Evolutionary conservation across 2,797 vertebrate genomes (phyloP).

Genomic region (Ficedula albicollis): DNA sequence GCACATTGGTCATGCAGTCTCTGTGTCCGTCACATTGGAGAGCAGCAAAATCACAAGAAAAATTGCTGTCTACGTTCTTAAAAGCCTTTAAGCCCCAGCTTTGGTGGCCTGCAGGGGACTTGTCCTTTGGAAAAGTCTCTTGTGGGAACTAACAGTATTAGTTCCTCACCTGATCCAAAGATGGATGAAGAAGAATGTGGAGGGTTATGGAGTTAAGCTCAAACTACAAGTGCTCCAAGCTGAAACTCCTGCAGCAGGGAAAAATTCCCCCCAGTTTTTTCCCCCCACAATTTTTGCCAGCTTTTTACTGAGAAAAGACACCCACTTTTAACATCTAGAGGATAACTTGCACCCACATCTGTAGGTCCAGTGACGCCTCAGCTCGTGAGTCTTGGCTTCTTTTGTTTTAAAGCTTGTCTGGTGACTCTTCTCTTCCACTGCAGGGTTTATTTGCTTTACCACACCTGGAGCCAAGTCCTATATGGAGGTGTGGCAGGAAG

Average conservation of each 20-base stretch:
- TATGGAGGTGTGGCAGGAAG: slow-evolving; percentile 90
- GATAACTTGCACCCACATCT: background rate
- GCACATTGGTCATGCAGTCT: background rate
- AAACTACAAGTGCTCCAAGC: background rate
- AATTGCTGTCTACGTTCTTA: background rate
- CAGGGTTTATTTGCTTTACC: slow-evolving; percentile 97
- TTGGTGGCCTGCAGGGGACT: background rate
- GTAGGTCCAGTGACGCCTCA: background rate
- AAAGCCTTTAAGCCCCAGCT: background rate
- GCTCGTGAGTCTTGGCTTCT: background rate
- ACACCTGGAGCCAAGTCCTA: slow-evolving; percentile 96
- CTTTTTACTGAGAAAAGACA: background rate
- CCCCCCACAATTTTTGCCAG: background rate
- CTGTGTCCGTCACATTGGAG: background rate
- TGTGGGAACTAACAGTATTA: background rate
- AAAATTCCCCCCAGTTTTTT: background rate
- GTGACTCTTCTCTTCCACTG: slow-evolving; percentile 20
- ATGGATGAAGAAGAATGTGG: background rate
- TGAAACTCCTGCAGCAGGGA: background rate
- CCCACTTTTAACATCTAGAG: background rate
- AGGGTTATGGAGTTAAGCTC: background rate
- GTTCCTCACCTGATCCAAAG: background rate
- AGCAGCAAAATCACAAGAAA: background rate
- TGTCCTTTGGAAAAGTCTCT: background rate
- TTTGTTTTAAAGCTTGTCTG: background rate